Conservation (phyloP, 2,888 invertebrate species). For the Acronicta aceris region DNA sequence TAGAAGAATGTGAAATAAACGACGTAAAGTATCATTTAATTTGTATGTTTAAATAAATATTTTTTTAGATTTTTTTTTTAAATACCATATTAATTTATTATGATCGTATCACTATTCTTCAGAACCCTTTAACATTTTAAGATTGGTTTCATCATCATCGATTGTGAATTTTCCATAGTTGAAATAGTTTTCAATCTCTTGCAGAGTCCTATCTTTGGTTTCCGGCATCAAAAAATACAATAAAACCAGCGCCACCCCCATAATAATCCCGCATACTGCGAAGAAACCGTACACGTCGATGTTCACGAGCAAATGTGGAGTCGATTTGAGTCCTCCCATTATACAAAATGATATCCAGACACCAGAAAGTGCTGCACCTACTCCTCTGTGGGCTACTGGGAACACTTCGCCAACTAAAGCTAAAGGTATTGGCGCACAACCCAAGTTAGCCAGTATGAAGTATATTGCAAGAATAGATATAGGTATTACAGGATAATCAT, state of each 20-base stretch:
- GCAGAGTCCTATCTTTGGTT: constrained; percentile 62
- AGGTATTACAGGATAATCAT: constrained; percentile 55
- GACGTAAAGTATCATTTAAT: too few species aligned
- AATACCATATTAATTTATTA: too few species aligned
- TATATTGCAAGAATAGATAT: constrained; percentile 62
- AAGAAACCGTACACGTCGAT: constrained; percentile 74
- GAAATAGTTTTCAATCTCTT: constrained; percentile 64
- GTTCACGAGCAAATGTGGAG: constrained; percentile 60
- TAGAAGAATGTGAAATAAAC: too few species aligned
- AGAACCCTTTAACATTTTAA: constrained; percentile 41
- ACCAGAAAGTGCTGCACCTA: constrained; percentile 63
- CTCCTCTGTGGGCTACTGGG: constrained; percentile 66
- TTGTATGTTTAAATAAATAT: too few species aligned
- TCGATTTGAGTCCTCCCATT: constrained; percentile 60
- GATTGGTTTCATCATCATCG: constrained; percentile 54
- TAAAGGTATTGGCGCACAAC: constrained; percentile 69
- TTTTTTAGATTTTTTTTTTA: too few species aligned
- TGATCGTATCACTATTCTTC: too few species aligned
- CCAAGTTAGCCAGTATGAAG: constrained; percentile 67
- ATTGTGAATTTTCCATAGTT: constrained; percentile 62
- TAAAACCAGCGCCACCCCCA: constrained; percentile 44
- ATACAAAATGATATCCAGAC: constrained; percentile 60
- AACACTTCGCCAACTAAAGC: constrained; percentile 68
- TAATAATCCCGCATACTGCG: constrained; percentile 65
- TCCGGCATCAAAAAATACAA: constrained; percentile 62